Percentiles rank a stretch among this genome's conserved stretches.
Conservation (phyloP, 2,888 invertebrate species). For the Pandemis heparana region DNA sequence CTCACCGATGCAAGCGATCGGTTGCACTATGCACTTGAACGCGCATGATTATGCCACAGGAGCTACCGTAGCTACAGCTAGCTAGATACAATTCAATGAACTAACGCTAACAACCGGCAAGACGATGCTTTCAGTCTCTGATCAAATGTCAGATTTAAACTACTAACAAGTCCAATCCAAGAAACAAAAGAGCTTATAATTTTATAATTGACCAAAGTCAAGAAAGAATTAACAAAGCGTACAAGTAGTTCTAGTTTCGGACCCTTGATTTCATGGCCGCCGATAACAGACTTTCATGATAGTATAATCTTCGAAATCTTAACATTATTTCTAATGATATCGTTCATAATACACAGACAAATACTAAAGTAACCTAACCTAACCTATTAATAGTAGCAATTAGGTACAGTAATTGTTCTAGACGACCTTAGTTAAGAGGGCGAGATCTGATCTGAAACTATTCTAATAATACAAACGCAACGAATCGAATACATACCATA, state of each 20-base stretch:
- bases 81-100: conserved; percentile 1
- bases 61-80: background rate
- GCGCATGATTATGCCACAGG: background rate
- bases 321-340: background rate
- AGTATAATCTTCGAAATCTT: too few relatives aligned
- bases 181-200: too few relatives aligned
- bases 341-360: background rate
- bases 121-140: background rate
- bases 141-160: background rate
- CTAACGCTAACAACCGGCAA: background rate
- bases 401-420: background rate
- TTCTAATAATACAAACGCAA: background rate
- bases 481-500: background rate
- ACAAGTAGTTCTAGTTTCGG: too few relatives aligned
- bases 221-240: background rate
- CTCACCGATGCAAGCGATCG: conserved; percentile 12
- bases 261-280: too few relatives aligned
- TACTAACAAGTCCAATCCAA: background rate
- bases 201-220: background rate
- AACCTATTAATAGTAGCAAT: background rate
- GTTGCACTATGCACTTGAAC: conserved; percentile 3
- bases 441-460: background rate
- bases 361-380: background rate
- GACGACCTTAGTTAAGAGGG: background rate
- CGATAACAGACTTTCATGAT: too few relatives aligned